Conservation (phyloP, 92 coral and sea anemone species). For the Diadumene lineata region DNA sequence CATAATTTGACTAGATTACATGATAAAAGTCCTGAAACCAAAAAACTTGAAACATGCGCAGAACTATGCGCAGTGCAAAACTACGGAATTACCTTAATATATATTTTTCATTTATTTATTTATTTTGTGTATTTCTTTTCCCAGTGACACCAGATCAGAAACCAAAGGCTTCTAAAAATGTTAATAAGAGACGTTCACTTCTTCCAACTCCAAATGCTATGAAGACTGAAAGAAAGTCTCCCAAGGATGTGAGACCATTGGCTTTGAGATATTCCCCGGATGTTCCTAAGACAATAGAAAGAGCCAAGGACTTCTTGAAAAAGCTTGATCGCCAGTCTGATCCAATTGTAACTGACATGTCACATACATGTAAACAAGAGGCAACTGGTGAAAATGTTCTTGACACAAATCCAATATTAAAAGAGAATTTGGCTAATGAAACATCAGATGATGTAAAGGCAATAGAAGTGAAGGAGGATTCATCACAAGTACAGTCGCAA, state of each 20-base stretch:
- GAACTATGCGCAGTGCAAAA: no score
- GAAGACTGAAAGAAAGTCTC: constrained; percentile 3
- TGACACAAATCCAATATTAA: no score
- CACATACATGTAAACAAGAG: no score
- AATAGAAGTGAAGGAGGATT: neutral
- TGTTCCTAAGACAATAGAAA: neutral
- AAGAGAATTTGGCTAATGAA: no score
- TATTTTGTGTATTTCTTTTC: neutral
- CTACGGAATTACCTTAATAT: no score
- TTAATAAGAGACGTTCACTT: constrained; percentile 66
- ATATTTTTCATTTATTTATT: constrained; percentile 4
- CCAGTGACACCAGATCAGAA: constrained; percentile 14
- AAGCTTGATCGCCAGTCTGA: neutral
- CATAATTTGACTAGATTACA: no score
- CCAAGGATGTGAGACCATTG: constrained; percentile 18
- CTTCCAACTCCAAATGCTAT: constrained; percentile 71
- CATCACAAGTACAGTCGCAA: no score
- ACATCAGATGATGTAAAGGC: neutral
- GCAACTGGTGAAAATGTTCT: no score
- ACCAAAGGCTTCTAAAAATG: constrained; percentile 55
- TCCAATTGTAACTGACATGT: neutral
- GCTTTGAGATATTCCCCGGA: neutral
- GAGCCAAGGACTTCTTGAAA: neutral
- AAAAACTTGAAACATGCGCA: no score
- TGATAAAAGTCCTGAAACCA: no score